Percentiles rank a stretch among this genome's conserved stretches.
Evolutionary conservation across 30 jellyfish, hydroid and myxozoan genomes (phyloP).

Genomic region (Nemopilema nomurai): DNA sequence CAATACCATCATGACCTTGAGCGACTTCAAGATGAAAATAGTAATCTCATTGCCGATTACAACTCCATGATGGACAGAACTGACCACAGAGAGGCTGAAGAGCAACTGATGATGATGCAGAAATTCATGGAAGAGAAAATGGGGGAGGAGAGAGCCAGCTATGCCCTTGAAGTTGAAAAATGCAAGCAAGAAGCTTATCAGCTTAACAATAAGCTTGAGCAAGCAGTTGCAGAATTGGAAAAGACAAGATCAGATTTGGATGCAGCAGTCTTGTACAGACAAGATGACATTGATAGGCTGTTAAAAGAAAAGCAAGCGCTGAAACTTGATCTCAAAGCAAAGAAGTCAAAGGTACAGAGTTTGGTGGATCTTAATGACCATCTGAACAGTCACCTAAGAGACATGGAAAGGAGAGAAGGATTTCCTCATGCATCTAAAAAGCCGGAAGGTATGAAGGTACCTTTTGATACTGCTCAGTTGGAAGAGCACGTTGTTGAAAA

Average conservation of each 20-base stretch:
- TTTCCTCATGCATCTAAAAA: background rate
- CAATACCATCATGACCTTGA: background rate
- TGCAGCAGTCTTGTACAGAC: background rate
- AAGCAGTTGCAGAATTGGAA: background rate
- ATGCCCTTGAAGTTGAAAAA: background rate
- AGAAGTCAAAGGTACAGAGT: background rate
- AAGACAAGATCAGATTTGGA: background rate
- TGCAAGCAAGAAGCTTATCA: background rate
- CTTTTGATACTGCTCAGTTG: background rate
- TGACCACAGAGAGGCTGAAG: background rate
- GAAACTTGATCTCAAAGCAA: background rate
- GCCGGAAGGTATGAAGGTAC: background rate
- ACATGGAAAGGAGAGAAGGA: background rate
- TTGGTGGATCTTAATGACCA: background rate
- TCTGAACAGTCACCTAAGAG: background rate
- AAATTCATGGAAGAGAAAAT: background rate
- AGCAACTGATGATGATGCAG: background rate
- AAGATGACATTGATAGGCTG: slow-evolving; percentile 8
- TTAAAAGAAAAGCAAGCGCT: background rate
- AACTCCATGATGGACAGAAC: background rate
- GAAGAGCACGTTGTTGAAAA: background rate
- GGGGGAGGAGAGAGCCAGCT: background rate
- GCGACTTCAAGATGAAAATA: background rate
- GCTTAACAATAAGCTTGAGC: background rate
- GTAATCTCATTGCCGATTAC: background rate